phyloP scores from a whole-genome alignment of 1,140 invertebrate species.

The Neodiprion lecontei region DNA sequence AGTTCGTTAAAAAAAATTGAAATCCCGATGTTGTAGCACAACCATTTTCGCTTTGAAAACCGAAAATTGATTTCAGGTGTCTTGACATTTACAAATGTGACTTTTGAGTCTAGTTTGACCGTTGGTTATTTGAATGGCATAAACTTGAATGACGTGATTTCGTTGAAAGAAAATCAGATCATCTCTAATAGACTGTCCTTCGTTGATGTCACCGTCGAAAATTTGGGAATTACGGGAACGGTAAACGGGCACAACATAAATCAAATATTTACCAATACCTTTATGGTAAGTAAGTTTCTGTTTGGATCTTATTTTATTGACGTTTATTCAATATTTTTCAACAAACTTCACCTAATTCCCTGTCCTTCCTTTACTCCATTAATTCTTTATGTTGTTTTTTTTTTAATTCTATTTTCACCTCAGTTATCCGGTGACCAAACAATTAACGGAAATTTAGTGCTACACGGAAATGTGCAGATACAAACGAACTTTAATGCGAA shows the following conservation, averaged over 20 bases:
- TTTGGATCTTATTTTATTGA: background rate
- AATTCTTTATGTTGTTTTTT: background rate
- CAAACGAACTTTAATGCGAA: slow-evolving; percentile 34
- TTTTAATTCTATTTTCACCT: slow-evolving; percentile 16
- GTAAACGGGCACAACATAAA: slow-evolving; percentile 35
- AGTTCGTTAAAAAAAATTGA: no score
- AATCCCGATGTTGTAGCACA: background rate
- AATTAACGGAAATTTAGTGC: slow-evolving; percentile 39
- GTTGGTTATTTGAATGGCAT: slow-evolving; percentile 37
- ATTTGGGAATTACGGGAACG: slow-evolving; percentile 31
- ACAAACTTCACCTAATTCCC: background rate
- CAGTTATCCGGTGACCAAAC: slow-evolving; percentile 40
- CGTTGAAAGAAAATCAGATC: slow-evolving; percentile 31
- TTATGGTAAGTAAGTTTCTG: slow-evolving; percentile 38
- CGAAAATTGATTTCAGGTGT: slow-evolving; percentile 23
- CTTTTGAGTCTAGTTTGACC: slow-evolving; percentile 33
- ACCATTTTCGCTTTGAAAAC: background rate
- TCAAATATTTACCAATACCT: slow-evolving; percentile 41
- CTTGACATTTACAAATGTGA: slow-evolving; percentile 33
- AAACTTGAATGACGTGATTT: slow-evolving; percentile 32
- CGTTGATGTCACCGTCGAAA: slow-evolving; percentile 27
- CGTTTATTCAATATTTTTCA: background rate
- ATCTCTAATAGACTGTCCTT: slow-evolving; percentile 28
- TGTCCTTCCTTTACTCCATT: no score
- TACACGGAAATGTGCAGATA: slow-evolving; percentile 34